Percentiles rank a stretch among this genome's conserved stretches.
phyloP scores from a whole-genome alignment of 2,888 invertebrate genomes.

The Campoletis raptor region DNA sequence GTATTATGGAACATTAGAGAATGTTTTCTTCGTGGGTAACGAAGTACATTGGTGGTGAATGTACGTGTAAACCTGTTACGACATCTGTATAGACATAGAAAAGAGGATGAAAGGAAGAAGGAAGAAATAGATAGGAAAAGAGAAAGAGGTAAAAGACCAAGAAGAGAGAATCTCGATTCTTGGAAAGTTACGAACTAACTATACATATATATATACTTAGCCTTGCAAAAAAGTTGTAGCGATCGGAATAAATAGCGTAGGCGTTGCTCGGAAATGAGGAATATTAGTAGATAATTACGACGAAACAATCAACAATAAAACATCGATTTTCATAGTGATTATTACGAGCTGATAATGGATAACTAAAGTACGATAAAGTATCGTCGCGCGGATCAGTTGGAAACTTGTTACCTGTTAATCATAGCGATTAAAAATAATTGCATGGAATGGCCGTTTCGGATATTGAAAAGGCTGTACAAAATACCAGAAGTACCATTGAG shows the following conservation, averaged over 20 bases:
- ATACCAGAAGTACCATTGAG: slow-evolving; percentile 19
- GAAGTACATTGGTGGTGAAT: slow-evolving; percentile 47
- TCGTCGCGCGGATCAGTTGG: background rate
- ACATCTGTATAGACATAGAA: slow-evolving; percentile 32
- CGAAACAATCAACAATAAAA: slow-evolving; percentile 15
- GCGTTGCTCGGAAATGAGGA: slow-evolving; percentile 8
- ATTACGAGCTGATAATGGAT: background rate
- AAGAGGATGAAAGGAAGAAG: slow-evolving; percentile 1
- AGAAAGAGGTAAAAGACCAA: slow-evolving; percentile 15
- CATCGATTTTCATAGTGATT: background rate
- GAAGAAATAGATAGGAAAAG: slow-evolving; percentile 36
- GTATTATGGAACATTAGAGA: slow-evolving; percentile 41
- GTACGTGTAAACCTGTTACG: slow-evolving; percentile 65
- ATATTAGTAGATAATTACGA: slow-evolving; percentile 10
- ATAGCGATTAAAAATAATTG: slow-evolving; percentile 27
- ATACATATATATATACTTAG: background rate
- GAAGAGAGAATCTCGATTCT: slow-evolving; percentile 53
- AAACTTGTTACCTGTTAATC: slow-evolving; percentile 3
- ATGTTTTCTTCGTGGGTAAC: slow-evolving; percentile 39
- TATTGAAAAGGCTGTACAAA: slow-evolving; percentile 32
- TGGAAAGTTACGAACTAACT: slow-evolving; percentile 42
- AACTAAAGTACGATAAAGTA: background rate
- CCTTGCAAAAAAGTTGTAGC: slow-evolving; percentile 31
- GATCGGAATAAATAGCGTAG: slow-evolving; percentile 24
- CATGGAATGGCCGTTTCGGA: background rate